Base-by-base conservation (phyloP, 2,888 invertebrate genomes). In the Drosophila koepferae region DNA sequence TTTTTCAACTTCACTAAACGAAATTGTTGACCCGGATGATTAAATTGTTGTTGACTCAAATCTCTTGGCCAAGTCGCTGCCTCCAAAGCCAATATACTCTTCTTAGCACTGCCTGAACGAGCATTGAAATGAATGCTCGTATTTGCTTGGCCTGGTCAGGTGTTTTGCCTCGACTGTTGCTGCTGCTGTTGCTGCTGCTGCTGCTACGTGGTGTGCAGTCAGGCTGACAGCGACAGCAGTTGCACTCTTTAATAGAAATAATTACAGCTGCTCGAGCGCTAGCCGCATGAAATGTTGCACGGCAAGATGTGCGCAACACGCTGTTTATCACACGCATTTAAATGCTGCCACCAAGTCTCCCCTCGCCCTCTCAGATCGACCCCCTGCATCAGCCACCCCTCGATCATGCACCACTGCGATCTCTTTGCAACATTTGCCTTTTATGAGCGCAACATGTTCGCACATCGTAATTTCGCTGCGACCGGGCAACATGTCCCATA, bases 401-500 rank as follows among this genome's bases (percentile, higher is more conserved):
- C n/a, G 14, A 3, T 40, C 40, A 2, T 5, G 16, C 40, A 7
- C 16, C 16, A 38, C 16, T 6, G 7, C 49, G 18, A 34, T 18
- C 49, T 31, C 49, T 2, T 34, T 34, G 72, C 80, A 74, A 72
- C 75, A 77, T 77, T 79, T 79, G 60, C 75, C 67, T 65, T 71
- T 78, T 77, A 78, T 68, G 77, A 75, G 80, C 76, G 72, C 72
- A 72, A 81, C 69, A 77, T 85, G 86, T 83, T 83, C 87, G 87
- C 87, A 83, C 87, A 82, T 83, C 87, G 85, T 83, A 87, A 83
- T 87, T 83, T 87, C 63, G 60, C 55, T 49, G 68, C 70, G 72
- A 74, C 82, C 79, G 51, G 72, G 67, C 81, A 88, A 89, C 86
- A 87, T 85, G 86, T 74, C 69, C 74, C 82, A 91, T 91, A 90